Base-by-base conservation (phyloP, 2,888 invertebrate species). In the Drosophila nigricruria region DNA sequence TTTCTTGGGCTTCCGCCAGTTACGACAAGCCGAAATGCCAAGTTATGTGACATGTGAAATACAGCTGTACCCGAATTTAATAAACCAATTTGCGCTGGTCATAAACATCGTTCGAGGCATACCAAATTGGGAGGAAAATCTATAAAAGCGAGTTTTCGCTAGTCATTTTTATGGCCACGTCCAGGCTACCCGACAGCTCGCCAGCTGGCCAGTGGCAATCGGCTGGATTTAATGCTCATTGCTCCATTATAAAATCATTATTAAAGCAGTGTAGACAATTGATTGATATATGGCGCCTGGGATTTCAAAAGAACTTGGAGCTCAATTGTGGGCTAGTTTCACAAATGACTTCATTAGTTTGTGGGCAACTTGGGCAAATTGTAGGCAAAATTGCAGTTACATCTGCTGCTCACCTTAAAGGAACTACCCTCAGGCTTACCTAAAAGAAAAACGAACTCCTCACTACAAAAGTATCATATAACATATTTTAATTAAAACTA, bases 61-160 rank as follows among this genome's bases (percentile, higher is more conserved):
- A 62, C 79, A 79, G 79, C 79, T 79, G 79, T 49, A 63, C 30
- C 40, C n/a, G 30, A 69, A 53, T 68, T 64, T 56, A 66, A 66
- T 75, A 74, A 79, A 58, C 70, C 79, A 78, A 86, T 88, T 88
- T 86, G 69, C 71, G 72, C 78, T 80, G 85, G 70, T 53, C 81
- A 80, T 86, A 86, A 86, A 86, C 75, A 78, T 23, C 68, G 68
- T 83, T 84, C 81, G 74, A 57, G 69, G 66, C 49, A 56, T 68
- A 62, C 52, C 52, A 49, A 64, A 61, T 40, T n/a, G 36, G 43
- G 32, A 25, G 18, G 49, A 56, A 50, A 32, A 40, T 54, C 63
- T 45, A 63, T 52, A 52, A 63, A 56, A 60, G 14, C 20, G 42
- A 42, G 38, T 54, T 49, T 61, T 18, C 53, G 23, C 40, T 27